Conservation (phyloP, 2,888 invertebrate species). For the Didymodactylos carnosus region DNA sequence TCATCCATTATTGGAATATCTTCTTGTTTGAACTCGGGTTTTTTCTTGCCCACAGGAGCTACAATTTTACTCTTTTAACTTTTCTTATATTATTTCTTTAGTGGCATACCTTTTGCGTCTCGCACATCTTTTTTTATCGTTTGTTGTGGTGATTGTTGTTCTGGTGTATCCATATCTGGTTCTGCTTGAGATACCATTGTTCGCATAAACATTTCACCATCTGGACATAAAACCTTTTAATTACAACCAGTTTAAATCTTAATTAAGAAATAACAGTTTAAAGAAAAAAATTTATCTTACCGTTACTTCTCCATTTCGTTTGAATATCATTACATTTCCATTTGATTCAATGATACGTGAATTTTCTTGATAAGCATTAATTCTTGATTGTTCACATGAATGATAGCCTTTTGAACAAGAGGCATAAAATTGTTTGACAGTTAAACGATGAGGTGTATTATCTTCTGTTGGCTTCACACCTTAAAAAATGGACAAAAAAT, state of each 20-base stretch:
- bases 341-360: constrained; percentile 28
- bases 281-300: neutral
- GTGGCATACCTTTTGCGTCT: neutral
- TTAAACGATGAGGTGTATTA: constrained; percentile 3
- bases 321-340: constrained; percentile 30
- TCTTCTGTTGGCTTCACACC: neutral
- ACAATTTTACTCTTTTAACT: too few species aligned
- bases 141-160: neutral
- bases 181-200: neutral
- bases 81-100: too few species aligned
- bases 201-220: neutral
- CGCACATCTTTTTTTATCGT: neutral
- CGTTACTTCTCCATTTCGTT: neutral
- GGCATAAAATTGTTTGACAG: constrained; percentile 5
- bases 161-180: neutral
- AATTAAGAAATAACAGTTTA: neutral
- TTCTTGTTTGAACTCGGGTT: neutral
- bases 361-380: constrained; percentile 21
- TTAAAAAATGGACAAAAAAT: neutral
- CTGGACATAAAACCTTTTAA: neutral
- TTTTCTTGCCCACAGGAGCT: too few species aligned
- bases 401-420: neutral
- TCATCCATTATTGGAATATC: neutral
- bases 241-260: neutral
- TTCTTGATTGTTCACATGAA: neutral